A percentile compares a stretch with the other conserved stretches of the same genome.
These are phyloP conservation scores for Trematomus bernacchii DNA, from an alignment of 2,797 vertebrate genomes.

Conservation along the genomic window DNA sequence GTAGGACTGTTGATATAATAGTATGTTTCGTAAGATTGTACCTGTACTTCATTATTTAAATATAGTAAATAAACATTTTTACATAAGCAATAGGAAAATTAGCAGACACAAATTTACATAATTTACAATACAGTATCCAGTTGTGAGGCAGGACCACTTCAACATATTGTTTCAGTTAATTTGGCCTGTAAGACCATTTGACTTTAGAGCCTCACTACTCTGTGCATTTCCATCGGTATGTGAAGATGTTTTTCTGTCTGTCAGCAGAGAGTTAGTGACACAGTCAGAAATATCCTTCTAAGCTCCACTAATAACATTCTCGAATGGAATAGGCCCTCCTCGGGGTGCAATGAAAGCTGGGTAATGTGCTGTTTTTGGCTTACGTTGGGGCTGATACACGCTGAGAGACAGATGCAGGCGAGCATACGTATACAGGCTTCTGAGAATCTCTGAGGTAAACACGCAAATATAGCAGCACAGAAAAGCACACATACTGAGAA, in stretches of 20 bases:
- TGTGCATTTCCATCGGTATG: constrained; percentile 35
- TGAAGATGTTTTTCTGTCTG: constrained; percentile 59
- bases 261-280: constrained; percentile 64
- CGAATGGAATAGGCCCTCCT: constrained; percentile 61
- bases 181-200: constrained; percentile 14
- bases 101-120: neutral
- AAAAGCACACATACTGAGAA: constrained; percentile 1
- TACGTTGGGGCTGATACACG: constrained; percentile 31
- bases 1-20: neutral
- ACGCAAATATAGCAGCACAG: constrained; percentile 8
- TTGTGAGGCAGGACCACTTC: neutral
- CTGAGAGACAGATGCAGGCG: constrained; percentile 61
- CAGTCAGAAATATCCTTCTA: constrained; percentile 69
- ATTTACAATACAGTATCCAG: neutral
- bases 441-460: constrained; percentile 33
- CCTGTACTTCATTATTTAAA: neutral
- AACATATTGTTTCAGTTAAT: constrained; percentile 18
- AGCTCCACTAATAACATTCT: constrained; percentile 71
- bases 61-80: neutral
- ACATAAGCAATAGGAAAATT: neutral
- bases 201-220: constrained; percentile 10
- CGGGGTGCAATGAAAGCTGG: constrained; percentile 66
- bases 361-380: constrained; percentile 76
- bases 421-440: constrained; percentile 27
- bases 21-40: neutral